These are phyloP conservation scores for Scolopax rusticola DNA, from an alignment of 2,797 vertebrate genomes.

Conservation along the genomic window DNA sequence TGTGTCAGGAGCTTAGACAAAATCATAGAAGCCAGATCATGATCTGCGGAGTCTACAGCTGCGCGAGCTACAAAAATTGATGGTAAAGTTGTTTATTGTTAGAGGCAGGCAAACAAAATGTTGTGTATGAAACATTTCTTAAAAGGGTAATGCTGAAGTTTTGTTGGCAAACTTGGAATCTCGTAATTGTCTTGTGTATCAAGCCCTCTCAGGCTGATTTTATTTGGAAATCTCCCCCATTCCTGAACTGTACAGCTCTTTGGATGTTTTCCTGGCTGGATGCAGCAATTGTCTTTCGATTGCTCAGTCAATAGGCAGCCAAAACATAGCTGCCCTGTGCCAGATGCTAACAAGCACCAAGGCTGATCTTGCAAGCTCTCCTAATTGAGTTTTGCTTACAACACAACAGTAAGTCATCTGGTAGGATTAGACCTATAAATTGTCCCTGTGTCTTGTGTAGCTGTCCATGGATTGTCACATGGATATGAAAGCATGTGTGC, in stretches of 20 bases:
- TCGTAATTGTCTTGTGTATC: neutral
- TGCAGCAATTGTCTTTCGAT: neutral
- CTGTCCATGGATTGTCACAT: neutral
- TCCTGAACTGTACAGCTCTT: neutral
- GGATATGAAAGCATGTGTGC: neutral
- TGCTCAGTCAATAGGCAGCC: conserved; percentile 14
- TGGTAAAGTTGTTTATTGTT: neutral
- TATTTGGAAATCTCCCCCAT: neutral
- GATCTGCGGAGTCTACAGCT: neutral
- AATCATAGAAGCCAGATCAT: neutral
- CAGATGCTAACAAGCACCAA: conserved; percentile 36
- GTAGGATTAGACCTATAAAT: neutral
- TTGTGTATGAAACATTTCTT: neutral
- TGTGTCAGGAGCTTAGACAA: neutral
- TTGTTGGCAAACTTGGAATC: neutral
- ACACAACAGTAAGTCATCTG: neutral
- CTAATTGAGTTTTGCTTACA: conserved; percentile 35
- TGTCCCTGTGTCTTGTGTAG: neutral
- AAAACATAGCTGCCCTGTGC: neutral
- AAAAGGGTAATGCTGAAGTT: neutral
- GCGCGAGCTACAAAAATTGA: neutral
- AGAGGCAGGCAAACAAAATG: neutral
- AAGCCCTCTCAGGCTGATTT: neutral
- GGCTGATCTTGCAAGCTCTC: neutral
- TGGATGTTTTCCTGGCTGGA: neutral